These are phyloP conservation scores for Elysia crispata DNA, from an alignment of 2,888 invertebrate species.

Conservation along the genomic window DNA sequence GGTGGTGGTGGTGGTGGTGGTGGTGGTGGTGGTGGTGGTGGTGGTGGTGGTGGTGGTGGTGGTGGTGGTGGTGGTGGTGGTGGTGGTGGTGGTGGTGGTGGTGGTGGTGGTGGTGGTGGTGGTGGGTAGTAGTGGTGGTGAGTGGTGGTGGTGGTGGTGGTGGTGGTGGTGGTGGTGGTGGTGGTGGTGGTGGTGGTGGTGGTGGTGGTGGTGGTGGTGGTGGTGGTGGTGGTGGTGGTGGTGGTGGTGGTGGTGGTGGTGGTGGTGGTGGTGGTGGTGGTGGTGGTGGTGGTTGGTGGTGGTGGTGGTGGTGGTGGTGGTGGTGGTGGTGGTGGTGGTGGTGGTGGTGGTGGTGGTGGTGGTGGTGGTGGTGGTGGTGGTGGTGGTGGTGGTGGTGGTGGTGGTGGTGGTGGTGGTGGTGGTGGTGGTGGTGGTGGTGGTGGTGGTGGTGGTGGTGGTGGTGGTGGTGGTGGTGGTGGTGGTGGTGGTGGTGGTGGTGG, in stretches of 20 bases:
- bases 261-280: neutral
- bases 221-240: constrained; percentile 68
- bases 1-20: neutral
- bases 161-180: no score
- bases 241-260: constrained; percentile 4
- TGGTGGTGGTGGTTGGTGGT: no score
- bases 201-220: constrained; percentile 46
- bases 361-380: constrained; percentile 42
- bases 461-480: constrained; percentile 43
- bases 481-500: constrained; percentile 38
- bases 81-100: neutral
- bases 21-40: neutral
- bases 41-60: neutral
- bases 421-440: constrained; percentile 43
- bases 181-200: constrained; percentile 45
- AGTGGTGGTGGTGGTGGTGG: no score
- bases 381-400: constrained; percentile 39
- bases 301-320: constrained; percentile 17
- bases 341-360: constrained; percentile 42
- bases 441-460: constrained; percentile 43
- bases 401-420: constrained; percentile 40
- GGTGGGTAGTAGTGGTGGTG: no score
- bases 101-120: no score
- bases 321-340: constrained; percentile 28
- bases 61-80: constrained; percentile 37